These are phyloP conservation scores for Temnopleurus reevesii DNA, from an alignment of 53 echinoderm and acorn worm genomes.

Conservation along the genomic window DNA sequence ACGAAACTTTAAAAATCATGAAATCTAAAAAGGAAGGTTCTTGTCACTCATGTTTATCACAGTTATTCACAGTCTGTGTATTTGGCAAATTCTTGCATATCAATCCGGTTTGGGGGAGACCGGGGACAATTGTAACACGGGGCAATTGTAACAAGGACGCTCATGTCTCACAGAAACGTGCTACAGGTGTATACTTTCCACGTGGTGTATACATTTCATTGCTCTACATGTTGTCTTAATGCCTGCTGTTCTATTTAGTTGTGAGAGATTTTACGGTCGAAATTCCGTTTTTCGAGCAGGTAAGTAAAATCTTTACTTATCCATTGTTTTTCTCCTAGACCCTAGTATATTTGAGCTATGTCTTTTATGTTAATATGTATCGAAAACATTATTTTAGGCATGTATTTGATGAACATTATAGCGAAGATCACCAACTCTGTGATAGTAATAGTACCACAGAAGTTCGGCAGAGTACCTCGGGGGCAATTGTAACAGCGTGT, in stretches of 20 bases:
- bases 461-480: neutral
- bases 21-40: too few species aligned
- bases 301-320: neutral
- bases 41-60: too few species aligned
- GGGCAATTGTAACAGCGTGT: conserved; percentile 5
- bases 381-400: neutral
- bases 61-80: too few species aligned
- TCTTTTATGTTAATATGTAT: neutral
- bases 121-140: conserved; percentile 36
- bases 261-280: neutral
- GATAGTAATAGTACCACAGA: neutral
- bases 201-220: neutral
- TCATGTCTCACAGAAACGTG: neutral
- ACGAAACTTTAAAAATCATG: too few species aligned
- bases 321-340: neutral
- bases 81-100: too few species aligned
- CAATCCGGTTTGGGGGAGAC: too few species aligned
- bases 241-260: neutral
- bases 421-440: neutral
- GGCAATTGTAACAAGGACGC: neutral
- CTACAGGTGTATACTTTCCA: neutral
- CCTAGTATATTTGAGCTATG: neutral
- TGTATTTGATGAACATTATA: conserved; percentile 10
- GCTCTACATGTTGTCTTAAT: conserved; percentile 16
- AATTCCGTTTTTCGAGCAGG: neutral